Evolutionary conservation across 2,113 vertebrate genomes (phyloP), one percentile per base, ranked within the genome.

Genomic region (Odocoileus virginianus): DNA sequence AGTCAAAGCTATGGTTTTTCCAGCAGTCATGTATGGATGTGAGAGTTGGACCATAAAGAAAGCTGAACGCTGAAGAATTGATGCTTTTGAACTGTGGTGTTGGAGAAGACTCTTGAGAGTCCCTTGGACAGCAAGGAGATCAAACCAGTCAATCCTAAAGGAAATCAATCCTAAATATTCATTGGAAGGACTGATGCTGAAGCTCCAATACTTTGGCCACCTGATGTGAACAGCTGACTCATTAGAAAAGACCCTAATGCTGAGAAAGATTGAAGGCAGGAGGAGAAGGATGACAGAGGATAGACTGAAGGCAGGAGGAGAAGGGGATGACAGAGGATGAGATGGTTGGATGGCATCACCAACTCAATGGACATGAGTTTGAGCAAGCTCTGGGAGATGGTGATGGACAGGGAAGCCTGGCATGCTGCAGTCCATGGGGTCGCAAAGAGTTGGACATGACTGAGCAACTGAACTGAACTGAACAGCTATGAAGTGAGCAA

Each of bases 271-370:
- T 19, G 33, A 67, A 67, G 64, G 61, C 61, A 64, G 30, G 60
- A 61, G 28, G 58, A 60, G 58, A 28, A 60, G 27, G 58, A 60
- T 28, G 57, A 60, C 25, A 33, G 6, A 61, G 7, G 30, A 67
- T 67, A 67, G 64, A 67, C 10, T 19, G 33, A 67, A 67, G 64
- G 61, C 61, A 64, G 30, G 60, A 61, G 28, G 58, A 60, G 58
- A 28, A 60, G 27, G 58, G n/a, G n/a, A 60, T 28, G 57, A 60
- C 25, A 33, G 6, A 61, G 7, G 30, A 67, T 67, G 33, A 67
- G 33, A 5, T 19, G 8, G 64, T 36, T 67, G 64, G 64, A 67
- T 0, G 1, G 16, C 64, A 21, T n/a, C 64, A 67, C 33, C 5
- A 17, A 67, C 7, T 67, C 19, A 67, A n/a, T 67, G 61, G 61